These are phyloP conservation scores for Lottia gigantea DNA, from an alignment of 2,888 invertebrate species.

Conservation along the genomic window DNA sequence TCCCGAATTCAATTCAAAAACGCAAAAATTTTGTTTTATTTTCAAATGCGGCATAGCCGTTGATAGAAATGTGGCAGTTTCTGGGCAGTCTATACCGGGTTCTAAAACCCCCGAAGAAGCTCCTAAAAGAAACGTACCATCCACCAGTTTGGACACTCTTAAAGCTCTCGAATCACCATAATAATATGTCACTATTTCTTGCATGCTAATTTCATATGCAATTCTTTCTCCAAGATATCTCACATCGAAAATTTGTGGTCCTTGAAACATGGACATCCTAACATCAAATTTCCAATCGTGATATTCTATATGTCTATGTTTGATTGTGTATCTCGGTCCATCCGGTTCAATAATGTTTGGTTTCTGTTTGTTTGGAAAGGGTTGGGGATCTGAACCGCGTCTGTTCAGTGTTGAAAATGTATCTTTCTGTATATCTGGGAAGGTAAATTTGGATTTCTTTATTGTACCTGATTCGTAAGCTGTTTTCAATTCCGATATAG, in stretches of 20 bases:
- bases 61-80: conserved; percentile 43
- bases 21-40: conserved; percentile 37
- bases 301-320: conserved; percentile 28
- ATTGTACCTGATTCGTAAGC: too few relatives aligned
- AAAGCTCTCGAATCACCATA: conserved; percentile 23
- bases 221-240: conserved; percentile 28
- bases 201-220: conserved; percentile 39
- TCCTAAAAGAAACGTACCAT: conserved; percentile 27
- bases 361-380: conserved; percentile 30
- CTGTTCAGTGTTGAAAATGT: too few relatives aligned
- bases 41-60: conserved; percentile 24
- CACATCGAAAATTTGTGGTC: conserved; percentile 26
- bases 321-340: conserved; percentile 33
- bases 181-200: conserved; percentile 34
- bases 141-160: conserved; percentile 18
- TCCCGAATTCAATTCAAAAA: conserved; percentile 57
- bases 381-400: conserved; percentile 9
- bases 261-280: conserved; percentile 25
- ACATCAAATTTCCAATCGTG: conserved; percentile 39
- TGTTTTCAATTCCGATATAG: too few relatives aligned
- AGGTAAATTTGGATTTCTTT: too few relatives aligned
- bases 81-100: conserved; percentile 52
- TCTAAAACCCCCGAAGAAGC: conserved; percentile 16
- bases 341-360: conserved; percentile 34
- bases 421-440: too few relatives aligned